Base-by-base conservation (phyloP, 2,888 invertebrate genomes). In the Buathra laborator region DNA sequence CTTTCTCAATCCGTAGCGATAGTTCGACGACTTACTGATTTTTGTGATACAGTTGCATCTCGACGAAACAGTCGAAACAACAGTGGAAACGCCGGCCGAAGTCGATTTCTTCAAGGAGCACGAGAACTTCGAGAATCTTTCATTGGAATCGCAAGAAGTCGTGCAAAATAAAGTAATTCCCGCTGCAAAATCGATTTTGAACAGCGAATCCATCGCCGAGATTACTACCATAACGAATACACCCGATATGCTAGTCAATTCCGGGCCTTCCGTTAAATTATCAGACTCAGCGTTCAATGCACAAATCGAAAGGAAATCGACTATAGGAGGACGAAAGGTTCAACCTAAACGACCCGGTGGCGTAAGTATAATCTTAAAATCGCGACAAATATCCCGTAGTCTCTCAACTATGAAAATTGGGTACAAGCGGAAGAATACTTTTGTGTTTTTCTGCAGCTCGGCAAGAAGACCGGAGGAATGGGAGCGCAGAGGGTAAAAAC, bases 401-500 rank as follows among this genome's bases (percentile, higher is more conserved):
- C 48, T 70, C 72, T 62, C 74, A 29, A 48, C 70, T 79, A 66
- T 75, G 53, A 32, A 32, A 37, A 72, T 70, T 29, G 51, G 75
- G 24, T 80, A 51, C 53, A n/a, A n/a, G 4, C 29, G 29, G n/a
- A 62, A 37, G 29, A 62, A 37, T 37, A 9, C 37, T 7, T 62
- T 62, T 2, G 3, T 59, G n/a, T 32, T 24, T 70, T 76, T 82
- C 88, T 90, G n/a, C 88, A 98, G 98, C 92, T 98, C 90, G 98
- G 98, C 0, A 98, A 98, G 87, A 99, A 98, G 93, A 77, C 90
- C 46, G 96, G 97, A 56, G 97, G 98, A 0, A 94, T 99, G 76
- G 99, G 99, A 71, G 99, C 99, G 16, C 99, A 98, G 72, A 98
- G 98, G 94, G 98, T 99, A 37, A 97, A 97, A 90, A 96, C 98